These are phyloP conservation scores for Apocrypta bakeri DNA, from an alignment of 1,140 invertebrate genomes.

Conservation along the genomic window DNA sequence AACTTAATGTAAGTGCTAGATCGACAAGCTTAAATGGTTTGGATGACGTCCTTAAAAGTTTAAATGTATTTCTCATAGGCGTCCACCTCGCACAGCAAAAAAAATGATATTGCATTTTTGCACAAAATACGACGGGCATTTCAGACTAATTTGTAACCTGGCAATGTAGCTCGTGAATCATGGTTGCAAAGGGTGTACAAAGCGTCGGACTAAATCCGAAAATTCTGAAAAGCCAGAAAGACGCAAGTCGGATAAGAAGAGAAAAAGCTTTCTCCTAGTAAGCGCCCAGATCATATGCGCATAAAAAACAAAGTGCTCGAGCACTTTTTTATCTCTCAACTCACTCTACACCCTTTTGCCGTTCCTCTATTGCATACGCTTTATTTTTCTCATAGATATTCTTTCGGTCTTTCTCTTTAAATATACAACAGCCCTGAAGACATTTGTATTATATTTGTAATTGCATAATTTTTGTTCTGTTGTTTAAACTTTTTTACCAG, in stretches of 20 bases:
- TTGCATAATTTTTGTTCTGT: too few relatives aligned
- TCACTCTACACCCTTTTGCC: background rate
- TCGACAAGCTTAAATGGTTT: too few relatives aligned
- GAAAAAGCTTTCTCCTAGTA: background rate
- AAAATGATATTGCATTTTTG: background rate
- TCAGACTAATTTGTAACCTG: conserved; percentile 25
- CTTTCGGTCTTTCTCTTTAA: conserved; percentile 17
- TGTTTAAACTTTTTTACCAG: background rate
- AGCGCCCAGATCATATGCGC: background rate
- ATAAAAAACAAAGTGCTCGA: conserved; percentile 15
- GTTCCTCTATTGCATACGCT: background rate
- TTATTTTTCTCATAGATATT: background rate
- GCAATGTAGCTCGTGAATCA: background rate
- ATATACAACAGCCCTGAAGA: background rate
- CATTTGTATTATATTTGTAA: background rate
- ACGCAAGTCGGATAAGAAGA: conserved; percentile 15
- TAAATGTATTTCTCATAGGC: background rate
- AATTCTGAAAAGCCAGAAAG: background rate
- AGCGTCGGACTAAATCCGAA: background rate
- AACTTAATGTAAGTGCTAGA: too few relatives aligned
- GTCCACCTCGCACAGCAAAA: background rate
- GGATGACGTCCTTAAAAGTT: too few relatives aligned
- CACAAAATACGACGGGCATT: conserved; percentile 14
- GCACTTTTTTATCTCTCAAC: background rate
- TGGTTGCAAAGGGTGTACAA: too few relatives aligned